phyloP scores from a whole-genome alignment of 2,113 vertebrate genomes.

The Macrotis lagotis region DNA sequence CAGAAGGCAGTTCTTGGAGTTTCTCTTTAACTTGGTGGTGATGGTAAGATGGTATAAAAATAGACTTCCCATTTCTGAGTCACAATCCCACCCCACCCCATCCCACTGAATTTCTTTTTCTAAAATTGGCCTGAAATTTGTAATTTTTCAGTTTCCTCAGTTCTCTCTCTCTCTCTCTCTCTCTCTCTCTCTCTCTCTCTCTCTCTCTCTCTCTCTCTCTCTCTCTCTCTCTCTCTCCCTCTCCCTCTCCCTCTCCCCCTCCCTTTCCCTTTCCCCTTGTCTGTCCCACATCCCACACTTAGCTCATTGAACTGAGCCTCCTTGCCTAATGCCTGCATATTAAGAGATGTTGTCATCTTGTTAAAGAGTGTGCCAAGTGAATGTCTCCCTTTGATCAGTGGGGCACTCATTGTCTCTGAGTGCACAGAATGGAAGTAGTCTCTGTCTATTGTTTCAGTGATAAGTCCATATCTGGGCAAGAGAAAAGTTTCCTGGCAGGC shows the following conservation, averaged over 20 bases:
- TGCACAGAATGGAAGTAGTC: slow-evolving; percentile 52
- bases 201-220: background rate
- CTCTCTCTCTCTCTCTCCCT: background rate
- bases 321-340: slow-evolving; percentile 65
- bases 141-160: slow-evolving; percentile 80
- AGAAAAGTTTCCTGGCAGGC: slow-evolving; percentile 75
- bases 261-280: slow-evolving; percentile 73
- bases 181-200: background rate
- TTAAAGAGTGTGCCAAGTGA: slow-evolving; percentile 75
- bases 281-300: slow-evolving; percentile 68
- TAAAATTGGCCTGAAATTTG: slow-evolving; percentile 82
- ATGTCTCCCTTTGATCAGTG: slow-evolving; percentile 76
- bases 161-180: background rate
- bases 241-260: too few relatives aligned
- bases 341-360: slow-evolving; percentile 71
- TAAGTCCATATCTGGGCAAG: slow-evolving; percentile 65
- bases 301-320: slow-evolving; percentile 46
- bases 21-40: slow-evolving; percentile 83
- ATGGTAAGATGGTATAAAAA: slow-evolving; percentile 83
- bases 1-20: slow-evolving; percentile 78
- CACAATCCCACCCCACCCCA: slow-evolving; percentile 79
- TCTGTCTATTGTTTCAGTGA: slow-evolving; percentile 72
- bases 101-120: slow-evolving; percentile 76
- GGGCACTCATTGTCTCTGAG: slow-evolving; percentile 65
- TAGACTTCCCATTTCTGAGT: slow-evolving; percentile 84